Evolutionary conservation across 2,113 vertebrate species (phyloP).

Genomic region (Orthonyx spaldingii): DNA sequence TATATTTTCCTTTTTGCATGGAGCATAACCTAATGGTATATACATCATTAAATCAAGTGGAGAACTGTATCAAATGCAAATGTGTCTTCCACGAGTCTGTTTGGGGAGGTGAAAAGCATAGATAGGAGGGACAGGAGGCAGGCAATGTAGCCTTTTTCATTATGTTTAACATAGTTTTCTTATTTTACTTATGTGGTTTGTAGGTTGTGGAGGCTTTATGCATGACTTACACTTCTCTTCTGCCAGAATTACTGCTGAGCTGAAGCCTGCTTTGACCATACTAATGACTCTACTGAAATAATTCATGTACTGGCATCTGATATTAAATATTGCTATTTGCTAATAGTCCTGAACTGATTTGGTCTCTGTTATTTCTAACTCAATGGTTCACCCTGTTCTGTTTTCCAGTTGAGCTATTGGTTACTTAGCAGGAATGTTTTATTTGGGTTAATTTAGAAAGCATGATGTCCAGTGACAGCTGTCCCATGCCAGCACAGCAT

Average conservation of each 20-base stretch:
- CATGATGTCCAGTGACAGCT: neutral
- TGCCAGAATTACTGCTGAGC: neutral
- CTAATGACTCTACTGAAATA: neutral
- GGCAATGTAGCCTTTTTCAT: neutral
- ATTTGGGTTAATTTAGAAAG: neutral
- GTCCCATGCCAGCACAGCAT: neutral
- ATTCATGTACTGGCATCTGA: neutral
- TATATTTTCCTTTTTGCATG: neutral
- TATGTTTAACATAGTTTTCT: neutral
- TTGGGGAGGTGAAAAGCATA: neutral
- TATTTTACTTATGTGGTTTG: neutral
- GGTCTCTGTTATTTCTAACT: neutral
- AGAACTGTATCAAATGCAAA: neutral
- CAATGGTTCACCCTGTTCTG: neutral
- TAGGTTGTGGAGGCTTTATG: neutral
- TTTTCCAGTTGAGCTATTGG: neutral
- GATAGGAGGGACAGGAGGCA: neutral
- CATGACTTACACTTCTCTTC: neutral
- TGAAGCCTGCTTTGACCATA: neutral
- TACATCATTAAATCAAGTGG: neutral
- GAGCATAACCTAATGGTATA: neutral
- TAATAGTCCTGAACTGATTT: slow-evolving; percentile 3
- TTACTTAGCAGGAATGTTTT: neutral
- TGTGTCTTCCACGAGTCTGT: neutral
- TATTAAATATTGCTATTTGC: slow-evolving; percentile 9